Evolutionary conservation across 1,140 invertebrate species (phyloP).

Genomic region (Phymorhynchus buccinoides): DNA sequence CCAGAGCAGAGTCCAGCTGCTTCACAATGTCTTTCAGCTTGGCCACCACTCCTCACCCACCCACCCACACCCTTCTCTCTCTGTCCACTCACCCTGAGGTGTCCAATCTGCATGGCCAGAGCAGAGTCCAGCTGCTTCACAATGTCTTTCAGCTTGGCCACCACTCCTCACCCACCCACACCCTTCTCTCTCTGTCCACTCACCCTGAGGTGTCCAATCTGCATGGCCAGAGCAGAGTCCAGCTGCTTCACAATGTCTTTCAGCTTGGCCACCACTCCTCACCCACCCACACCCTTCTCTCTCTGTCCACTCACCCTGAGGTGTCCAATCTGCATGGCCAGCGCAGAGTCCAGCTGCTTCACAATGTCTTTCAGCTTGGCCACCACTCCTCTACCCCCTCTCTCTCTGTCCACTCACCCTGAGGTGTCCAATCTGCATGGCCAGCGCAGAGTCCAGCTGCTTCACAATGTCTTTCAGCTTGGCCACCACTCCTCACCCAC

Average conservation of each 20-base stretch:
- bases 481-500: slow-evolving; percentile 90
- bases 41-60: slow-evolving; percentile 90
- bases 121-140: slow-evolving; percentile 88
- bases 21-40: slow-evolving; percentile 88
- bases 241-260: slow-evolving; percentile 88
- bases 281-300: no score
- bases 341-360: slow-evolving; percentile 88
- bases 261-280: slow-evolving; percentile 90
- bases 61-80: no score
- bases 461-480: slow-evolving; percentile 88
- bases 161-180: no score
- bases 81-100: slow-evolving; percentile 66
- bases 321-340: slow-evolving; percentile 67
- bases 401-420: slow-evolving; percentile 65
- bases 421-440: slow-evolving; percentile 66
- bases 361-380: slow-evolving; percentile 89
- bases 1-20: slow-evolving; percentile 84
- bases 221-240: slow-evolving; percentile 77
- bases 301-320: slow-evolving; percentile 73
- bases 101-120: slow-evolving; percentile 67
- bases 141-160: slow-evolving; percentile 88
- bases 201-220: slow-evolving; percentile 68
- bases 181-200: no score
- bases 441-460: slow-evolving; percentile 84
- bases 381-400: slow-evolving; percentile 91